phyloP scores from a whole-genome alignment of 2,888 invertebrate species.

The Erebia aethiops region DNA sequence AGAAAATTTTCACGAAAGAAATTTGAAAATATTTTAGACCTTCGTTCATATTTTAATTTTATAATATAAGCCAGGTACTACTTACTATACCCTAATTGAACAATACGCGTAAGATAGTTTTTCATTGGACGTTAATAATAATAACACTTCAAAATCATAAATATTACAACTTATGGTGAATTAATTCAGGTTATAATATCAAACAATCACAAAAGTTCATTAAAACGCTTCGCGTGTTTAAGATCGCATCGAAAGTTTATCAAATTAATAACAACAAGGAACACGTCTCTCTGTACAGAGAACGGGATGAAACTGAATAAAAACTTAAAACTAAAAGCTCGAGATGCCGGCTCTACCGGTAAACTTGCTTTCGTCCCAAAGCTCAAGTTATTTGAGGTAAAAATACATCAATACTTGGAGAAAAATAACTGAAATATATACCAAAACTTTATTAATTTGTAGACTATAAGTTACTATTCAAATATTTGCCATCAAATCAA shows the following conservation, averaged over 20 bases:
- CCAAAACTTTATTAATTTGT: no score
- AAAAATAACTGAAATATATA: not conserved
- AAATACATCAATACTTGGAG: not conserved
- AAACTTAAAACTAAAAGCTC: constrained; percentile 6
- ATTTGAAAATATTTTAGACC: no score
- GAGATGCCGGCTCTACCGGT: not conserved
- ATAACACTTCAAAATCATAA: not conserved
- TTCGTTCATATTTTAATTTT: no score
- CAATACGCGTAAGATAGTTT: not conserved
- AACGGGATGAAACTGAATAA: constrained; percentile 30
- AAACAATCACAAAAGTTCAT: not conserved
- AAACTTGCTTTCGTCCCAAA: constrained; percentile 8
- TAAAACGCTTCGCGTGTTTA: constrained; percentile 10
- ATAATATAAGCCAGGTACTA: no score
- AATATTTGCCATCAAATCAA: not conserved
- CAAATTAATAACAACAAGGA: not conserved
- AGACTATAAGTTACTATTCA: not conserved
- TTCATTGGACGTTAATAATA: not conserved
- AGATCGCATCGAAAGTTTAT: constrained; percentile 22
- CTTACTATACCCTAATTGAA: not conserved
- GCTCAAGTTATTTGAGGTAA: not conserved
- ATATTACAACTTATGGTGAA: not conserved
- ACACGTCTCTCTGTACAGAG: constrained; percentile 15
- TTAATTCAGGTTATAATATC: not conserved
- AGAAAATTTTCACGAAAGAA: not conserved